These are phyloP conservation scores for Lacerta bilineata DNA, from an alignment of 2,797 vertebrate species.

Conservation along the genomic window DNA sequence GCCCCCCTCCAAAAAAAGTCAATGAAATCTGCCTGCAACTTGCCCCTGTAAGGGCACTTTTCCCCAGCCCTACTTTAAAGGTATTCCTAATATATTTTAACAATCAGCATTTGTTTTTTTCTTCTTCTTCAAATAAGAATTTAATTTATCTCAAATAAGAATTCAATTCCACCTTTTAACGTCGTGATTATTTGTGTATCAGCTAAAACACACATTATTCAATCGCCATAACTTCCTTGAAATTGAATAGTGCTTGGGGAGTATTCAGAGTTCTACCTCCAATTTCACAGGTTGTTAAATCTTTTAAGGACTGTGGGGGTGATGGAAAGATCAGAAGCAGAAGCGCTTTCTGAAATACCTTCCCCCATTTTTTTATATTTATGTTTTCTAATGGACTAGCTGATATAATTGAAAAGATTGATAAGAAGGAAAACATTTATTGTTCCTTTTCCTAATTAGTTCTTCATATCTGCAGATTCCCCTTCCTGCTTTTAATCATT, in stretches of 20 bases:
- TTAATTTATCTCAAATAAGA: neutral
- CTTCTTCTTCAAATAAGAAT: too few species aligned
- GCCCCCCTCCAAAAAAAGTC: too few species aligned
- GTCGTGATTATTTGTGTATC: neutral
- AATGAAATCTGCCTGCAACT: too few species aligned
- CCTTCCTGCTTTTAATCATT: neutral
- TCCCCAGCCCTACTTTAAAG: too few species aligned
- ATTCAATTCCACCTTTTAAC: neutral
- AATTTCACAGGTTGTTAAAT: neutral
- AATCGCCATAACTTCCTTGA: neutral
- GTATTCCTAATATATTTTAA: too few species aligned
- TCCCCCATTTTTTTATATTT: neutral
- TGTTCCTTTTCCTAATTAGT: neutral
- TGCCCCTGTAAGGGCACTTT: too few species aligned
- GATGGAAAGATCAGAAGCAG: neutral
- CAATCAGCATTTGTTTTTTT: too few species aligned
- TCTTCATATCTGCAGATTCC: neutral
- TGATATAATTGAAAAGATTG: neutral
- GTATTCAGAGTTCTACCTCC: neutral
- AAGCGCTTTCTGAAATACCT: neutral
- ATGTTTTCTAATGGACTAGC: neutral
- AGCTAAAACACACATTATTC: neutral
- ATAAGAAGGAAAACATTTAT: neutral
- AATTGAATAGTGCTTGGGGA: neutral
- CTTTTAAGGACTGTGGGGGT: neutral